Evolutionary conservation across 2,113 vertebrate species (phyloP).

Genomic region (Dryoscopus gambensis): DNA sequence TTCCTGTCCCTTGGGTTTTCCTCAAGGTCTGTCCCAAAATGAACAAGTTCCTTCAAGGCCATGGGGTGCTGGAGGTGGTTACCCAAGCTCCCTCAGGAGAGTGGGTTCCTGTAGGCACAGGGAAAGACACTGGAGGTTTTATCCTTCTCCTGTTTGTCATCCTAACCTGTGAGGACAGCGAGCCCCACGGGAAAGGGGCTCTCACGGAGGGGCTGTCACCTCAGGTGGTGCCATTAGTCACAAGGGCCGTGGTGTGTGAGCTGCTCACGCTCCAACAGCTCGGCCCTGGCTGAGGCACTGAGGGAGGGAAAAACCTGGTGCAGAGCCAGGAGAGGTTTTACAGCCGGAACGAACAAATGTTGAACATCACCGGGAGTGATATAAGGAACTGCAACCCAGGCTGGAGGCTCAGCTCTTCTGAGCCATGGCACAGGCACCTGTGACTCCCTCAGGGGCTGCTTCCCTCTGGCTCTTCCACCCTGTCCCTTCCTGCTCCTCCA

Average conservation of each 20-base stretch:
- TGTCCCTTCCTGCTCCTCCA: not conserved
- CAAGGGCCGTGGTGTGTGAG: fast-evolving
- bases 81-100: not conserved
- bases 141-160: not conserved
- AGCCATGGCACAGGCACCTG: not conserved
- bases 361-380: not conserved
- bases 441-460: not conserved
- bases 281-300: not conserved
- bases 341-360: slow-evolving; percentile 35
- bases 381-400: not conserved
- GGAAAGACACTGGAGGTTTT: not conserved
- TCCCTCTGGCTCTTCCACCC: not conserved
- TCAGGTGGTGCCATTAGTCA: not conserved
- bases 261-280: not conserved
- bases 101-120: fast-evolving
- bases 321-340: slow-evolving; percentile 39
- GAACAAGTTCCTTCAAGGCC: fast-evolving
- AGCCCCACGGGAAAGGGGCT: fast-evolving
- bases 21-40: not conserved
- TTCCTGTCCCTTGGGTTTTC: not conserved
- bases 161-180: not conserved
- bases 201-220: not conserved
- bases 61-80: not conserved
- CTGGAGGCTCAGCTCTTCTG: not conserved
- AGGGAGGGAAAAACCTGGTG: not conserved